A percentile compares a stretch with the other conserved stretches of the same genome.
phyloP scores from a whole-genome alignment of 2,797 vertebrate genomes.

The Poliocrania exsul region DNA sequence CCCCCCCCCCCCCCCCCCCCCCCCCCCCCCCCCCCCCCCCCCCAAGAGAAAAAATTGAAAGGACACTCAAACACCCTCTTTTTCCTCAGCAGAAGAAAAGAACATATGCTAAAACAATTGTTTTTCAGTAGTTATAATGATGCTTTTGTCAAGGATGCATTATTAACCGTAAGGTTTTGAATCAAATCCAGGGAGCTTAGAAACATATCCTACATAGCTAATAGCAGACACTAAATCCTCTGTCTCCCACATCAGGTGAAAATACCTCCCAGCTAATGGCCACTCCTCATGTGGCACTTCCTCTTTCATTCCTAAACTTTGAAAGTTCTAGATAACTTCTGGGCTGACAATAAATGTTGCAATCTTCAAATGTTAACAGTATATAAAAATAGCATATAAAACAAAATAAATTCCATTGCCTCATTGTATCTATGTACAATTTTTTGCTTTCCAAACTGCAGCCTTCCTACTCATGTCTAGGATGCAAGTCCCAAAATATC shows the following conservation, averaged over 20 bases:
- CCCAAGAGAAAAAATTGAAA: accelerated
- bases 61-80: background rate
- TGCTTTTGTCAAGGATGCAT: background rate
- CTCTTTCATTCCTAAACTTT: background rate
- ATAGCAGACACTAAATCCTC: background rate
- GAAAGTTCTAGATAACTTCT: background rate
- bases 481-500: background rate
- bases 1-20: too few species aligned
- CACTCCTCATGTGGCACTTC: background rate
- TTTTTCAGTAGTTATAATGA: background rate
- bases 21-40: too few species aligned
- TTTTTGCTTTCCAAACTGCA: background rate
- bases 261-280: background rate
- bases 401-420: background rate
- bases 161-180: background rate
- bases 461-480: background rate
- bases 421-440: background rate
- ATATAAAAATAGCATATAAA: too few species aligned
- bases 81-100: background rate
- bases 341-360: background rate
- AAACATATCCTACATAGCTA: background rate
- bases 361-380: background rate
- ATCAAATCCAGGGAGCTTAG: background rate
- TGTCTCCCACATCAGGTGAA: background rate
- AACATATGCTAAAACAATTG: background rate